Conservation (phyloP, 2,113 vertebrate genomes). For the Oriolus oriolus region DNA sequence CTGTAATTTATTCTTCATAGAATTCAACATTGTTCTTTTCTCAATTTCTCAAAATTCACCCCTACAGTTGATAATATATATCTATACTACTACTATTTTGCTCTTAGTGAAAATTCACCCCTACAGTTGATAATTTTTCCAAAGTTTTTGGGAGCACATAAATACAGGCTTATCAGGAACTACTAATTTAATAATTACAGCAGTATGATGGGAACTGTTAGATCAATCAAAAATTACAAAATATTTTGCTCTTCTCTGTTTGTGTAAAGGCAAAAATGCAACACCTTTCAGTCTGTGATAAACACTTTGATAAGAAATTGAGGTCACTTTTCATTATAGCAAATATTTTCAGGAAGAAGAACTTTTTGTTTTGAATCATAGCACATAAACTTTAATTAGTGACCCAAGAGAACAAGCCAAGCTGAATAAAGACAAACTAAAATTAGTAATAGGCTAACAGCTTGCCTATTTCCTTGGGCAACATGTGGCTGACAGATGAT, state of each 20-base stretch:
- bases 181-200: not conserved
- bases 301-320: not conserved
- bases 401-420: conserved; percentile 41
- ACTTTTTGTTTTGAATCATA: not conserved
- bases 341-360: not conserved
- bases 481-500: conserved; percentile 9
- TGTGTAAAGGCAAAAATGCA: not conserved
- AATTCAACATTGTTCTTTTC: not conserved
- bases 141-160: not conserved
- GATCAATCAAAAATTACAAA: not conserved
- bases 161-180: not conserved
- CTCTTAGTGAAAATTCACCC: not conserved
- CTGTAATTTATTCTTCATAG: not conserved
- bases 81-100: too few species aligned
- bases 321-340: not conserved
- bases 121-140: not conserved
- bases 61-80: rapidly evolving
- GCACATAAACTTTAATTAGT: conserved; percentile 30
- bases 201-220: not conserved
- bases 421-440: conserved; percentile 48
- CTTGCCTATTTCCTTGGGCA: conserved; percentile 27
- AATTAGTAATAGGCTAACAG: conserved; percentile 51
- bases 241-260: not conserved
- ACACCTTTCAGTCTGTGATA: not conserved
- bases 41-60: not conserved